Evolutionary conservation across 2,797 vertebrate genomes (phyloP).

Genomic region (Streptopelia turtur): DNA sequence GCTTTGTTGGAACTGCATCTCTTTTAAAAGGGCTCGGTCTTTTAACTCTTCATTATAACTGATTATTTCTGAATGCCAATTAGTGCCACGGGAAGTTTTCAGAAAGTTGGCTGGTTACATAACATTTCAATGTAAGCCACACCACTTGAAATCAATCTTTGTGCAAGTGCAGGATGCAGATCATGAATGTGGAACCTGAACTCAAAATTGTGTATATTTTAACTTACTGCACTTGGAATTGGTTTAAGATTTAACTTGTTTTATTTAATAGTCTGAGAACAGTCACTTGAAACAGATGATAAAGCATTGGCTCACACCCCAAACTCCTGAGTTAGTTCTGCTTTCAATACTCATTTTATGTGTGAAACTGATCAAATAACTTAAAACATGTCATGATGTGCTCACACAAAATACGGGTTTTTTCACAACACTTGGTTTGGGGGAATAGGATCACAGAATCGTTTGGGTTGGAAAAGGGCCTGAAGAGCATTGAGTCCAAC

Average conservation of each 20-base stretch:
- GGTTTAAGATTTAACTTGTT: neutral
- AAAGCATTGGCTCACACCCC: neutral
- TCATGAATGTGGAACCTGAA: neutral
- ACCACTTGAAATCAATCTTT: neutral
- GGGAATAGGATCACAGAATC: no score
- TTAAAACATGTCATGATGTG: rapidly evolving
- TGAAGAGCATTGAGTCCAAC: no score
- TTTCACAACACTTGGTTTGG: rapidly evolving
- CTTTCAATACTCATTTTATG: neutral
- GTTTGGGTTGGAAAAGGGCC: no score
- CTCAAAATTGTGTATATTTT: neutral
- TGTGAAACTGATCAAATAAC: neutral
- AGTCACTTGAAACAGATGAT: neutral
- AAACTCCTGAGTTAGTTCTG: neutral
- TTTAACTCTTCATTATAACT: neutral
- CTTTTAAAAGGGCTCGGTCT: neutral
- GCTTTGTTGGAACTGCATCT: neutral
- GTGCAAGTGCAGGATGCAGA: neutral
- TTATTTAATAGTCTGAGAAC: neutral
- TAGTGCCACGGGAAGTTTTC: neutral
- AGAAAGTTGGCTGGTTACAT: neutral
- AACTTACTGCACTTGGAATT: neutral
- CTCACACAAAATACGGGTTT: rapidly evolving
- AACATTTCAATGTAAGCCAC: neutral
- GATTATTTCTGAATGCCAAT: slow-evolving; percentile 8